A percentile compares a stretch with the other conserved stretches of the same genome.
Conservation (phyloP, 2,113 vertebrate species). For the Lepus europaeus region DNA sequence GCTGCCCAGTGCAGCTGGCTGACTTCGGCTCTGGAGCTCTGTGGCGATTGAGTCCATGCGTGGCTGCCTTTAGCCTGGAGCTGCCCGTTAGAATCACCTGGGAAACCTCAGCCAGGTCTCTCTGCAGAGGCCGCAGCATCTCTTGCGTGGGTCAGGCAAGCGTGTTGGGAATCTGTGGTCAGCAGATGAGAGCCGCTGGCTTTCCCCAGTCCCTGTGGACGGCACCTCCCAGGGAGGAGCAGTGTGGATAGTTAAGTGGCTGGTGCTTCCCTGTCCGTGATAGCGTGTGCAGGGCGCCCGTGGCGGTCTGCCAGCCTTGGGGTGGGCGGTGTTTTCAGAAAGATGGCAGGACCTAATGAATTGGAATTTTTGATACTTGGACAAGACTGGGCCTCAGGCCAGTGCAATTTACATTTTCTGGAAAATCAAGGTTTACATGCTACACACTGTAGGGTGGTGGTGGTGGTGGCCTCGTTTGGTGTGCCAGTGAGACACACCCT, state of each 20-base stretch:
- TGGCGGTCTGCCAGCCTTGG: background rate
- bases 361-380: background rate
- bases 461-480: background rate
- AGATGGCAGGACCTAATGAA: background rate
- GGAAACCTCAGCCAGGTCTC: background rate
- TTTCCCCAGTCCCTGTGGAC: background rate
- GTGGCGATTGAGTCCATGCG: background rate
- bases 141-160: background rate
- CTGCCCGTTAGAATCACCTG: background rate
- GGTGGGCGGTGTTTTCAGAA: background rate
- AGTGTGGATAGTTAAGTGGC: background rate
- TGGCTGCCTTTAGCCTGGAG: background rate
- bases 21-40: background rate
- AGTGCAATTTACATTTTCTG: background rate
- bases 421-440: background rate
- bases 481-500: background rate
- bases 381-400: slow-evolving; percentile 11
- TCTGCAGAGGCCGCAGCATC: background rate
- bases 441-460: background rate
- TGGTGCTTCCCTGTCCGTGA: background rate
- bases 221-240: accelerated
- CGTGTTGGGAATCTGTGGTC: background rate
- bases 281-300: background rate
- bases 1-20: background rate
- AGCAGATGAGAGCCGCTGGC: background rate